Evolutionary conservation across 2,113 vertebrate genomes (phyloP).

Genomic region (Nipponia nippon): DNA sequence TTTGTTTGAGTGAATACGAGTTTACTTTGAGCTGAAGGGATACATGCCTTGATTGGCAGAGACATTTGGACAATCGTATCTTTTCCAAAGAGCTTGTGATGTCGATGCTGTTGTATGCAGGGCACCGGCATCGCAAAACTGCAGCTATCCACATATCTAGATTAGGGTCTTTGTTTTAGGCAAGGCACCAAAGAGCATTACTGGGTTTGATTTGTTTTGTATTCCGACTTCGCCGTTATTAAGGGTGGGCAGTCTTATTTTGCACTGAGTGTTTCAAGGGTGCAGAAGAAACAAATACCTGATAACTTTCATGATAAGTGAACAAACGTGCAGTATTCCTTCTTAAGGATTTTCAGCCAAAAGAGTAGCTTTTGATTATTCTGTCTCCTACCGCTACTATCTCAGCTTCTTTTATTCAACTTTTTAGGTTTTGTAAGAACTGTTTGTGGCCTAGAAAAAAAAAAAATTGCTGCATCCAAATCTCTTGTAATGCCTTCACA

Average conservation of each 20-base stretch:
- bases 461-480: not conserved
- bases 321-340: not conserved
- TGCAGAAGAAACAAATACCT: not conserved
- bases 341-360: not conserved
- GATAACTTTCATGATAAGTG: not conserved
- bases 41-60: not conserved
- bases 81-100: not conserved
- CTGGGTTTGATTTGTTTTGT: not conserved
- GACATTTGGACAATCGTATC: rapidly evolving
- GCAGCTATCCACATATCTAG: not conserved
- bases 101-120: not conserved
- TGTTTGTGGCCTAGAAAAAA: not conserved
- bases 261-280: not conserved
- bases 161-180: not conserved
- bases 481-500: not conserved
- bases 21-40: not conserved
- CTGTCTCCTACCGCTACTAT: not conserved
- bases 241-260: not conserved
- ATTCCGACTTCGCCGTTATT: not conserved
- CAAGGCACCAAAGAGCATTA: not conserved
- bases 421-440: not conserved
- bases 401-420: not conserved
- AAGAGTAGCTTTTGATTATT: not conserved
- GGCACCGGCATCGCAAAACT: not conserved
- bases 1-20: not conserved